These are phyloP conservation scores for Sebastiscus albofasciatus DNA, from an alignment of 2,797 vertebrate species.

Conservation along the genomic window DNA sequence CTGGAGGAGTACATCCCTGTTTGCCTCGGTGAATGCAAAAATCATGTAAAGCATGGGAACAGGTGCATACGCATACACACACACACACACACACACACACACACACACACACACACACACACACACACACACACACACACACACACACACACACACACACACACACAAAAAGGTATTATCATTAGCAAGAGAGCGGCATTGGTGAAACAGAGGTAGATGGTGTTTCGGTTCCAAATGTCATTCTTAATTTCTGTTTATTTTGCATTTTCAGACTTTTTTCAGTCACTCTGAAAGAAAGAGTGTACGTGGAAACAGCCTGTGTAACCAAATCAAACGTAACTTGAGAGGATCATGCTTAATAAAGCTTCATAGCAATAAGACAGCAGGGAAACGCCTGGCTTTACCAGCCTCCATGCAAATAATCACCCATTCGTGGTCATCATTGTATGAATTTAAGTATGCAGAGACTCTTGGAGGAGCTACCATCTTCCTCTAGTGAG, in stretches of 20 bases:
- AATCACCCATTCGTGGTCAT: constrained; percentile 77
- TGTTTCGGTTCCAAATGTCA: constrained; percentile 39
- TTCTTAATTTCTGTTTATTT: neutral
- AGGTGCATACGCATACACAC: neutral
- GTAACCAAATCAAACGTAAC: neutral
- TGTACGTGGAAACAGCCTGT: neutral
- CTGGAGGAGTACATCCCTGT: constrained; percentile 35
- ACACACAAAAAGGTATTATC: neutral
- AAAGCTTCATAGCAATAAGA: neutral
- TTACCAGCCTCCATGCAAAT: constrained; percentile 60
- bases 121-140: too few relatives aligned
- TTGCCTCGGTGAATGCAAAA: neutral
- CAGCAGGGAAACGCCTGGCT: constrained; percentile 1
- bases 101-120: neutral
- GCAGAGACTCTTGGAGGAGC: constrained; percentile 68
- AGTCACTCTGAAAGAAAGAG: neutral
- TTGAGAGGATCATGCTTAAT: constrained; percentile 7
- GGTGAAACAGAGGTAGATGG: constrained; percentile 59
- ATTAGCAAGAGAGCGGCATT: neutral
- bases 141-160: too few relatives aligned
- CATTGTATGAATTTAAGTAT: constrained; percentile 53
- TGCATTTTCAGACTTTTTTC: neutral
- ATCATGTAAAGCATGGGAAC: constrained; percentile 1
- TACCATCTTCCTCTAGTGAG: constrained; percentile 77
- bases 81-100: neutral